These are phyloP conservation scores for Coilia nasus DNA, from an alignment of 2,797 vertebrate genomes.

Conservation along the genomic window DNA sequence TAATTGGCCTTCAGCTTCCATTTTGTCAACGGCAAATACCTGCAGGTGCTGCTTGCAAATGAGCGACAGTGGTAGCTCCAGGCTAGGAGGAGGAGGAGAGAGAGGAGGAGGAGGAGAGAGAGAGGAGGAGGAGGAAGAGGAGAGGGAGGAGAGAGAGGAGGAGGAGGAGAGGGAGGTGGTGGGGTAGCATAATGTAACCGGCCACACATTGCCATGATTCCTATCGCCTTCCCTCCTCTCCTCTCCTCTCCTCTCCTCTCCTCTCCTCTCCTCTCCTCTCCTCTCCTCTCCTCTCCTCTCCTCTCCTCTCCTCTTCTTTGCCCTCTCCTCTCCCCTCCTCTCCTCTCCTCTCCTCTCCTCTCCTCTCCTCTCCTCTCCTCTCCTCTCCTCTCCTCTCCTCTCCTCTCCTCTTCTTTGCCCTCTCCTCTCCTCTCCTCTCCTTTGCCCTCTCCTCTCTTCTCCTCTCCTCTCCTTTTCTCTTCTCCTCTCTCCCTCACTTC, in stretches of 20 bases:
- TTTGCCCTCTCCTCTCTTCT: background rate
- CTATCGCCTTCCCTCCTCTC: background rate
- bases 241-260: background rate
- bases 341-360: background rate
- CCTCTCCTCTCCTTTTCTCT: background rate
- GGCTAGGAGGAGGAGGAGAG: background rate
- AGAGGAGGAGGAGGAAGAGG: too few relatives aligned
- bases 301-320: background rate
- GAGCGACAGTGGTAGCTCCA: background rate
- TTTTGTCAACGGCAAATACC: slow-evolving; percentile 12
- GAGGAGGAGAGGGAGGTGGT: too few relatives aligned
- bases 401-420: background rate
- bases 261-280: background rate
- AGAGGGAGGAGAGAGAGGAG: too few relatives aligned
- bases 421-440: background rate
- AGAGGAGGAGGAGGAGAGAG: background rate
- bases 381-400: background rate
- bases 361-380: background rate
- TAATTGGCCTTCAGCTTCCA: slow-evolving; percentile 23
- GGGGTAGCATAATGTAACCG: background rate
- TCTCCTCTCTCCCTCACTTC: background rate
- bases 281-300: background rate
- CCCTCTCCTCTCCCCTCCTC: background rate
- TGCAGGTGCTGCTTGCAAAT: slow-evolving; percentile 27
- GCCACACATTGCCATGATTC: background rate